Percentiles rank a stretch among this genome's conserved stretches.
phyloP scores from a whole-genome alignment of 2,113 vertebrate genomes.

The Coracopsis vasa region DNA sequence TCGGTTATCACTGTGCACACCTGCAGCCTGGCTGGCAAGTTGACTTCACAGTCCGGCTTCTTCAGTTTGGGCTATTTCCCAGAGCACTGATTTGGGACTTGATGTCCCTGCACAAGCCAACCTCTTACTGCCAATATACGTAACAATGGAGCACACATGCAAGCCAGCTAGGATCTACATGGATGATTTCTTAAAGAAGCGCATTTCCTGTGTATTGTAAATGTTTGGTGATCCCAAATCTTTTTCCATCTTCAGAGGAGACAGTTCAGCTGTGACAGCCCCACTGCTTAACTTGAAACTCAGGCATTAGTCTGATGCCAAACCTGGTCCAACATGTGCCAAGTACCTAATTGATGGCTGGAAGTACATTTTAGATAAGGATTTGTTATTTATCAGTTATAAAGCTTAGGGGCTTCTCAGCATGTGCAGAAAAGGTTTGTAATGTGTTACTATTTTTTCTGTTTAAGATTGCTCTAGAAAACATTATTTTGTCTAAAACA shows the following conservation, averaged over 20 bases:
- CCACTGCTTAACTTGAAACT: neutral
- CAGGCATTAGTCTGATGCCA: neutral
- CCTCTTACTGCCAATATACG: neutral
- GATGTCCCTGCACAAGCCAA: neutral
- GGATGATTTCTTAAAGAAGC: neutral
- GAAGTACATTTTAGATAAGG: neutral
- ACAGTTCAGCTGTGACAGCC: neutral
- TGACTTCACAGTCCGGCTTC: neutral
- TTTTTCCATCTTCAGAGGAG: neutral
- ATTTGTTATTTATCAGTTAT: neutral
- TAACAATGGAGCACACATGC: fast-evolving
- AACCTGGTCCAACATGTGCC: neutral
- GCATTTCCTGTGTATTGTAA: neutral
- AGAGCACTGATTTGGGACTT: neutral
- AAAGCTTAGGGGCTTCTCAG: neutral
- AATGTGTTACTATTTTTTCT: neutral
- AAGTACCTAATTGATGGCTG: neutral
- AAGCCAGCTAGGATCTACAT: neutral
- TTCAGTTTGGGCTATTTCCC: neutral
- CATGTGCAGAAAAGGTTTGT: neutral
- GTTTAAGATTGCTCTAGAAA: slow-evolving; percentile 28
- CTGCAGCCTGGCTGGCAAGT: neutral
- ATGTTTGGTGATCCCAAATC: neutral
- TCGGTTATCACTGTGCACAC: neutral
- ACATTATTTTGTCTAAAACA: neutral